phyloP scores from a whole-genome alignment of 2,113 vertebrate genomes.

The Ibidorhyncha struthersii region DNA sequence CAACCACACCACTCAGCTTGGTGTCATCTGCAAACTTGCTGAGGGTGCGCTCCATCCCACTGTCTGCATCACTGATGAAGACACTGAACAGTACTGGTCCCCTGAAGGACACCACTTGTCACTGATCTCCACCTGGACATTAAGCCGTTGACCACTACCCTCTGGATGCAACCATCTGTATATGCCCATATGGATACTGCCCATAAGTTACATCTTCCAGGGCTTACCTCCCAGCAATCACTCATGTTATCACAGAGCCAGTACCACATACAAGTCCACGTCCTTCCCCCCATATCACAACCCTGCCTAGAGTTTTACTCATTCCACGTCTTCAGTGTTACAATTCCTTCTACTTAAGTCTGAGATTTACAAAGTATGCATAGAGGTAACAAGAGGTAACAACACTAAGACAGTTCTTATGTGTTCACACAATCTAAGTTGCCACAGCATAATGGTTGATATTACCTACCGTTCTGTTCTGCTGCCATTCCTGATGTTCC shows the following conservation, averaged over 20 bases:
- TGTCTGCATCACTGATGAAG: background rate
- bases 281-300: background rate
- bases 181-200: background rate
- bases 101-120: background rate
- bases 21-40: background rate
- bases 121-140: background rate
- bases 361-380: background rate
- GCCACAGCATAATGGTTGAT: background rate
- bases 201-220: background rate
- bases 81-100: background rate
- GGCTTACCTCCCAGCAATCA: background rate
- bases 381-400: background rate
- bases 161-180: background rate
- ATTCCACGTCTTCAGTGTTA: background rate
- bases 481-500: constrained; percentile 86
- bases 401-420: background rate
- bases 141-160: background rate
- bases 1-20: background rate
- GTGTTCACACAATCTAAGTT: background rate
- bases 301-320: background rate
- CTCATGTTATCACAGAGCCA: background rate
- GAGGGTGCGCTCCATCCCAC: background rate
- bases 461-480: constrained; percentile 72
- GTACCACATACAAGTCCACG: background rate
- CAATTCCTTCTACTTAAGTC: background rate